phyloP scores from a whole-genome alignment of 2,113 vertebrate genomes.

The Poeciliopsis prolifica region DNA sequence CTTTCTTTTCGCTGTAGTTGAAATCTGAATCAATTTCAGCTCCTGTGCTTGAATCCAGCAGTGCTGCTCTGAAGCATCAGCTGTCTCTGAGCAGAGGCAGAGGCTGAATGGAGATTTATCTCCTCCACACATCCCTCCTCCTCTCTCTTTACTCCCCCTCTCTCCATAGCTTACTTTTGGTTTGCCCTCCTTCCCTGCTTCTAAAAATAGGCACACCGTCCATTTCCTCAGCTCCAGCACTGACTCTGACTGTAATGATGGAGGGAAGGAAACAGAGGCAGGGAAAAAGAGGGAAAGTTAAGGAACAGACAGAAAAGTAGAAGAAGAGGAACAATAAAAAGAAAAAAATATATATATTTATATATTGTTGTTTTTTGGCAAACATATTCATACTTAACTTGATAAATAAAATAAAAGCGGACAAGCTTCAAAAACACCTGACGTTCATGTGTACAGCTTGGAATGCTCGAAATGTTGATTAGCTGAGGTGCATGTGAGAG shows the following conservation, averaged over 20 bases:
- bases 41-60: slow-evolving; percentile 33
- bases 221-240: slow-evolving; percentile 70
- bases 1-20: slow-evolving; percentile 9
- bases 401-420: not conserved
- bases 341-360: not conserved
- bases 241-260: slow-evolving; percentile 62
- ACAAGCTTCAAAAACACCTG: slow-evolving; percentile 31
- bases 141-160: slow-evolving; percentile 39
- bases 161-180: slow-evolving; percentile 67
- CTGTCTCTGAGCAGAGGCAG: slow-evolving; percentile 69
- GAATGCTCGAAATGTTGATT: slow-evolving; percentile 13
- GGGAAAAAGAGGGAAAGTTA: slow-evolving; percentile 2
- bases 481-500: slow-evolving; percentile 22
- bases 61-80: slow-evolving; percentile 45
- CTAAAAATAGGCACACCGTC: slow-evolving; percentile 84
- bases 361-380: not conserved
- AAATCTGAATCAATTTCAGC: slow-evolving; percentile 29
- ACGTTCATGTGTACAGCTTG: not conserved
- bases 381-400: not conserved
- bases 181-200: slow-evolving; percentile 78
- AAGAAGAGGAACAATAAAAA: not conserved
- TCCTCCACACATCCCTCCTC: slow-evolving; percentile 57
- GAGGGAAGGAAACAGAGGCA: slow-evolving; percentile 44
- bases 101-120: slow-evolving; percentile 70
- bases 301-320: not conserved